Evolutionary conservation across 2,888 invertebrate species (phyloP).

Genomic region (Rotaria sp.): DNA sequence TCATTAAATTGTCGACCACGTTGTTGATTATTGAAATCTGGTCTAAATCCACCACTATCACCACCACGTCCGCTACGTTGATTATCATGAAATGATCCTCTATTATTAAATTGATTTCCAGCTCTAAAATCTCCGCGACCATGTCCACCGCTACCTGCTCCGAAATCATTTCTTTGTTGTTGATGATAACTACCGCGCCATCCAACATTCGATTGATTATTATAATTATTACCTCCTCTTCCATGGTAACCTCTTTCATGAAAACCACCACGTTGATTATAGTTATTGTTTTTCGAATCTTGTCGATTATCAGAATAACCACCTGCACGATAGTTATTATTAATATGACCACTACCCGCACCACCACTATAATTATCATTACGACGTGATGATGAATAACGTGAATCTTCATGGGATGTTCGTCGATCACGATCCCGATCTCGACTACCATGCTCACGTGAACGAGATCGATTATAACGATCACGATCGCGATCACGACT

Average conservation of each 20-base stretch:
- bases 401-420: background rate
- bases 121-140: background rate
- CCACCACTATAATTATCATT: background rate
- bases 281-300: slow-evolving; percentile 16
- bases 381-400: background rate
- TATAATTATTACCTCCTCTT: background rate
- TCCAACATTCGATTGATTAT: background rate
- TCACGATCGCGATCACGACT: background rate
- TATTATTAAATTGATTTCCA: background rate
- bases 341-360: background rate
- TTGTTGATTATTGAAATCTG: background rate
- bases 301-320: background rate
- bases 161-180: background rate
- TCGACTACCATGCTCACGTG: background rate
- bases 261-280: background rate
- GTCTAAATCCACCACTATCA: background rate
- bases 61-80: too few relatives aligned
- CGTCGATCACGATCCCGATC: background rate
- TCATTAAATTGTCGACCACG: background rate
- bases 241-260: background rate
- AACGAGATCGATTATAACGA: background rate
- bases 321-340: background rate
- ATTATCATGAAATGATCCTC: background rate
- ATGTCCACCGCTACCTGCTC: background rate
- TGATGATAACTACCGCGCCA: background rate